Evolutionary conservation across 2,888 invertebrate genomes (phyloP).

Genomic region (Eupelmus urozonus): DNA sequence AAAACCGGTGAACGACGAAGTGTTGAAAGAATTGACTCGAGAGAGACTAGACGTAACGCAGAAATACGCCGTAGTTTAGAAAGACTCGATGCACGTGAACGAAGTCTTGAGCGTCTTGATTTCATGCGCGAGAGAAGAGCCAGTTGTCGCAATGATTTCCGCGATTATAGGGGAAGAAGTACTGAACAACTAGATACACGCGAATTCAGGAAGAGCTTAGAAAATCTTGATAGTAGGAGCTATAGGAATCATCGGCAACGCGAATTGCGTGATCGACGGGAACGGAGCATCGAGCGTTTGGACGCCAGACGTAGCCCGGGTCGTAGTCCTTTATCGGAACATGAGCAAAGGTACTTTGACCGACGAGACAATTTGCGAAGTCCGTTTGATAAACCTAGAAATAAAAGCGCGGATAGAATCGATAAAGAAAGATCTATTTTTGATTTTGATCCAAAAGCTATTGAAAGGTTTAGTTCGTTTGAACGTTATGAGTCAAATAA

Average conservation of each 20-base stretch:
- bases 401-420: conserved; percentile 71
- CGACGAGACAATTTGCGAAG: conserved; percentile 67
- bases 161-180: conserved; percentile 67
- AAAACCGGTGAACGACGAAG: conserved; percentile 68
- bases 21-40: conserved; percentile 65
- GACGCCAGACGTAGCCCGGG: conserved; percentile 64
- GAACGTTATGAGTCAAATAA: conserved; percentile 64
- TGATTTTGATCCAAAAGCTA: conserved; percentile 71
- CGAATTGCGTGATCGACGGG: conserved; percentile 61
- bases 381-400: conserved; percentile 65
- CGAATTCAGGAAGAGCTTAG: conserved; percentile 67
- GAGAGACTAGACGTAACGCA: conserved; percentile 65
- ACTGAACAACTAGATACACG: conserved; percentile 70
- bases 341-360: conserved; percentile 71
- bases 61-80: conserved; percentile 72
- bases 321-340: conserved; percentile 63
- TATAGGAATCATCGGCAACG: conserved; percentile 43
- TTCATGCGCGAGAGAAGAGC: conserved; percentile 61
- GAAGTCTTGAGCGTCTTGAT: conserved; percentile 67
- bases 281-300: conserved; percentile 69
- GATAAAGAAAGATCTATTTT: conserved; percentile 70
- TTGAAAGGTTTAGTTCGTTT: conserved; percentile 69
- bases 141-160: conserved; percentile 62
- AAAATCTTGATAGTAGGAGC: conserved; percentile 64
- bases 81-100: conserved; percentile 68